phyloP scores from a whole-genome alignment of 2,113 vertebrate genomes.

The Cryptotis parvus region DNA sequence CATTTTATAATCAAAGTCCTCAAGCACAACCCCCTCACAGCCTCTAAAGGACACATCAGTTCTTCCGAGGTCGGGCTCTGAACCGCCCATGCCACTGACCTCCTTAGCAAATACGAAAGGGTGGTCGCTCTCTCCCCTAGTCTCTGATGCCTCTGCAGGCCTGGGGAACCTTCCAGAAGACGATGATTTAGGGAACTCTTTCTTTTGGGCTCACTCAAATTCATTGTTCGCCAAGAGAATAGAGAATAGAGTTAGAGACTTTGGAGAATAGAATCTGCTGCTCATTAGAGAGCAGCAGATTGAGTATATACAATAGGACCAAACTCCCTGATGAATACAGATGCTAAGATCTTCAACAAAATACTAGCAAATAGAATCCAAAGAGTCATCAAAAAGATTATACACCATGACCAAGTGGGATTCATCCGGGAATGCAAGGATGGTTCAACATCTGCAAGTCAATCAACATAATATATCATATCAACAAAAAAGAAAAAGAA shows the following conservation, averaged over 20 bases:
- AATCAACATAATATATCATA: too few relatives aligned
- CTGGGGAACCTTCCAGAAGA: slow-evolving; percentile 53
- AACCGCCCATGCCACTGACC: background rate
- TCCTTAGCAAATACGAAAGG: slow-evolving; percentile 24
- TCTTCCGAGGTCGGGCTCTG: slow-evolving; percentile 4
- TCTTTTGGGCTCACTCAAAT: slow-evolving; percentile 19
- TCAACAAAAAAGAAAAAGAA: too few relatives aligned
- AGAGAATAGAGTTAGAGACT: too few relatives aligned
- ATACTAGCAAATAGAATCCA: too few relatives aligned
- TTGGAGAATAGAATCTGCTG: slow-evolving; percentile 42
- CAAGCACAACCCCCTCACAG: background rate
- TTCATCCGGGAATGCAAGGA: too few relatives aligned
- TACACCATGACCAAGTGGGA: too few relatives aligned
- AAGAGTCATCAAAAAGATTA: too few relatives aligned
- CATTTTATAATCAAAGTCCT: slow-evolving; percentile 21
- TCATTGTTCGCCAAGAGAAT: slow-evolving; percentile 49
- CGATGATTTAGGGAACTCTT: background rate
- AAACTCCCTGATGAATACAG: too few relatives aligned
- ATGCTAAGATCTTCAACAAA: too few relatives aligned
- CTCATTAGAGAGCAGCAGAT: too few relatives aligned
- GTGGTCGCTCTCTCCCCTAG: background rate
- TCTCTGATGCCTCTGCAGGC: background rate
- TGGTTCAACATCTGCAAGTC: too few relatives aligned
- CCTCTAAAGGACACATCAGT: background rate
- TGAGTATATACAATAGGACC: too few relatives aligned